Evolutionary conservation across 2,113 vertebrate genomes (phyloP).

Genomic region (Centrocercus urophasianus): DNA sequence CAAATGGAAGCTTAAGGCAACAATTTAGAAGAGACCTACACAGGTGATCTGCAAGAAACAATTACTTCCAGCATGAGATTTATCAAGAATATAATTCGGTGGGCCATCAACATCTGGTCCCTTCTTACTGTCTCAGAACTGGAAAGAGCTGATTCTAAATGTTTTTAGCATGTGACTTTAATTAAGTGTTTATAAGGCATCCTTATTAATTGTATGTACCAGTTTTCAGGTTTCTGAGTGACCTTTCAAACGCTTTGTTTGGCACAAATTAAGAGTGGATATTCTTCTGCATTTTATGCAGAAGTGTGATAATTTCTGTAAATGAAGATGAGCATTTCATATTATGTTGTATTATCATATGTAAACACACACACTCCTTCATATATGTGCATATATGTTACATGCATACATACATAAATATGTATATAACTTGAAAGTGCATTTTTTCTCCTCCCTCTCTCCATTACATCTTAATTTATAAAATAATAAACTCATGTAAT

Average conservation of each 20-base stretch:
- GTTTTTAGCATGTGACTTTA: constrained; percentile 8
- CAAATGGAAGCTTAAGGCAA: not conserved
- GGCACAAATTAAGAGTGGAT: not conserved
- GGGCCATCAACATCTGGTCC: not conserved
- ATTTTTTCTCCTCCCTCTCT: not conserved
- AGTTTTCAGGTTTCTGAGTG: not conserved
- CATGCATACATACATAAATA: not conserved
- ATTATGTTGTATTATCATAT: not conserved
- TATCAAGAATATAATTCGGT: constrained; percentile 23
- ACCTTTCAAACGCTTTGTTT: not conserved
- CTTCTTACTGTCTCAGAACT: not conserved
- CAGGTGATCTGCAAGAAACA: not conserved
- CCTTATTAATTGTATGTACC: constrained; percentile 14
- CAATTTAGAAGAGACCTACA: not conserved
- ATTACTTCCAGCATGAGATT: constrained; percentile 31
- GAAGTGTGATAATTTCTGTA: not conserved
- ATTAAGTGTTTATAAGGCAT: constrained; percentile 39
- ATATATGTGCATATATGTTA: not conserved
- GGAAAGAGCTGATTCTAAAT: not conserved
- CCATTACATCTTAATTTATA: not conserved
- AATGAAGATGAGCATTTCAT: not conserved
- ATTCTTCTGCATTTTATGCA: not conserved
- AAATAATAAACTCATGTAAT: not conserved
- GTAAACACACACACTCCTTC: not conserved
- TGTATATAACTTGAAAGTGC: not conserved